Conservation (phyloP, 2,888 invertebrate genomes). For the Melanophora roralis region DNA sequence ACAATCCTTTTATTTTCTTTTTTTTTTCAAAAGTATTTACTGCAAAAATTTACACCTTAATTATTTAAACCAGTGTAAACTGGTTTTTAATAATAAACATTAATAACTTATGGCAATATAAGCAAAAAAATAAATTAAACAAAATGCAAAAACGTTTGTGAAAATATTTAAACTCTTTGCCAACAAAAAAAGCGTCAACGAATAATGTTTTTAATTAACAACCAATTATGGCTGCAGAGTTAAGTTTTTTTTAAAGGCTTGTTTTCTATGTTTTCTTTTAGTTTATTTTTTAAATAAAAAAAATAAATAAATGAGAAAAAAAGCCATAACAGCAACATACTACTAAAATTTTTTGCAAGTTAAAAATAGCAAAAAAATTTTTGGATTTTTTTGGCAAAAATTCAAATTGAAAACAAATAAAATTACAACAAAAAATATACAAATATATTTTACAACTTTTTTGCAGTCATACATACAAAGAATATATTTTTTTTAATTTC, state of each 20-base stretch:
- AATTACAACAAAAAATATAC: background rate
- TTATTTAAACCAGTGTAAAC: conserved; percentile 58
- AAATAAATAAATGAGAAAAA: too few relatives aligned
- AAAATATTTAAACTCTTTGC: background rate
- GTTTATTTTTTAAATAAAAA: too few relatives aligned
- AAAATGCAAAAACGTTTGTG: background rate
- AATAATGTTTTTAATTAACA: background rate
- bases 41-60: conserved; percentile 30
- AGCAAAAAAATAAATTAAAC: conserved; percentile 30
- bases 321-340: background rate
- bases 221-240: conserved; percentile 24
- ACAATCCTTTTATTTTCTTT: background rate
- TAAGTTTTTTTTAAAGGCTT: conserved; percentile 13
- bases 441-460: too few relatives aligned
- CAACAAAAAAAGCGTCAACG: background rate
- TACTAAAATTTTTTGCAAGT: conserved; percentile 1
- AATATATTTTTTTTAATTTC: too few relatives aligned
- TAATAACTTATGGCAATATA: conserved; percentile 23
- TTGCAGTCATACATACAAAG: too few relatives aligned
- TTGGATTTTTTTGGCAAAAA: conserved; percentile 41
- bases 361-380: conserved; percentile 19
- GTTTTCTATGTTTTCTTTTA: background rate
- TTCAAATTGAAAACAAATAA: conserved; percentile 26
- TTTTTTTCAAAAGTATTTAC: conserved; percentile 36
- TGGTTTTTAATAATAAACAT: conserved; percentile 49